These are phyloP conservation scores for Aphelocoma coerulescens DNA, from an alignment of 2,113 vertebrate species.

Conservation along the genomic window DNA sequence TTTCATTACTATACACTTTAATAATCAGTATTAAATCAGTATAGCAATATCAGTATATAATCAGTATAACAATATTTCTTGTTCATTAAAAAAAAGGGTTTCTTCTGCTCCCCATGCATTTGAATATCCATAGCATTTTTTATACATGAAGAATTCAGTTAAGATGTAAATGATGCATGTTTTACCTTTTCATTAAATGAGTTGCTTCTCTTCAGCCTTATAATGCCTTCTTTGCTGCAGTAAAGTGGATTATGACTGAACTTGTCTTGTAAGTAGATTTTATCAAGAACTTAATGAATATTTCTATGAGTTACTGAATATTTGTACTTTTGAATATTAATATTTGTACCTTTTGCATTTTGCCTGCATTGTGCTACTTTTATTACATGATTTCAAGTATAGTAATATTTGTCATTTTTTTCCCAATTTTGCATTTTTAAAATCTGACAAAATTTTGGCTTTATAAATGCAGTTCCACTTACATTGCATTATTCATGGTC, in stretches of 20 bases:
- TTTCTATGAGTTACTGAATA: not conserved
- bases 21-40: not conserved
- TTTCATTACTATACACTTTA: slow-evolving; percentile 4
- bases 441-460: not conserved
- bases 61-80: slow-evolving; percentile 20
- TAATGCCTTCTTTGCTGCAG: slow-evolving; percentile 87
- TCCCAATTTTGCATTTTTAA: not conserved
- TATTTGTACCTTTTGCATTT: not conserved
- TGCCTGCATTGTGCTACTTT: not conserved
- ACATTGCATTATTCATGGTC: not conserved
- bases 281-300: not conserved
- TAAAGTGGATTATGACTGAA: slow-evolving; percentile 96
- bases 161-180: slow-evolving; percentile 15
- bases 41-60: slow-evolving; percentile 22
- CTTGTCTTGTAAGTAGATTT: slow-evolving; percentile 91
- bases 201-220: slow-evolving; percentile 86
- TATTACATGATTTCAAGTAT: not conserved
- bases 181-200: slow-evolving; percentile 54
- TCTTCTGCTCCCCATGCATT: slow-evolving; percentile 11
- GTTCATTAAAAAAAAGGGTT: not conserved
- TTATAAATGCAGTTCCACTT: not conserved
- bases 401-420: not conserved
- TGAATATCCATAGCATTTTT: slow-evolving; percentile 43
- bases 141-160: slow-evolving; percentile 47
- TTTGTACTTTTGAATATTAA: not conserved